Conservation (phyloP, 2,888 invertebrate species). For the Vesta saturnalis region DNA sequence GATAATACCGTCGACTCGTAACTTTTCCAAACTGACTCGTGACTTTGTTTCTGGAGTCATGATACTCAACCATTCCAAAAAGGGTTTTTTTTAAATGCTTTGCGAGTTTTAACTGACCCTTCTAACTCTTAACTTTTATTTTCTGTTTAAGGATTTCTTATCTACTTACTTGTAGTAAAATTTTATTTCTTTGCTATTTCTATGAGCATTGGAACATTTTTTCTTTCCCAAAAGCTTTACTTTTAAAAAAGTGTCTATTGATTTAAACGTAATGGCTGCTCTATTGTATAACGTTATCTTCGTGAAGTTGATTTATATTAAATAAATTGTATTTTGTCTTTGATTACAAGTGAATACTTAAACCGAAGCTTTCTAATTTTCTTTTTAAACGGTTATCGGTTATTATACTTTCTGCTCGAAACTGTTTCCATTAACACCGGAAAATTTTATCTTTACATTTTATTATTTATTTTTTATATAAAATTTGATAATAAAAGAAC, state of each 20-base stretch:
- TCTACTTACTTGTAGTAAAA: background rate
- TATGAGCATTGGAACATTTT: background rate
- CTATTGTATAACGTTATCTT: background rate
- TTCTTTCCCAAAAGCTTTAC: background rate
- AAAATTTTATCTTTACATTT: no score
- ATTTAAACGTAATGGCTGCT: background rate
- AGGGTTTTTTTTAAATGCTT: conserved; percentile 29
- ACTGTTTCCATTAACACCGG: no score
- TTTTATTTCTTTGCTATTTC: background rate
- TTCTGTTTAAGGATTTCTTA: conserved; percentile 17
- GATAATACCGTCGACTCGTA: conserved; percentile 52
- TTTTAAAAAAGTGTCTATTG: no score
- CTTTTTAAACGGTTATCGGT: background rate
- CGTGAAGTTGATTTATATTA: background rate
- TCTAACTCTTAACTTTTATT: conserved; percentile 17
- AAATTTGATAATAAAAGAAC: no score
- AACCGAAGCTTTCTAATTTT: background rate
- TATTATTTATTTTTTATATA: no score
- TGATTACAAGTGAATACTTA: background rate
- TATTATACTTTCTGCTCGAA: background rate
- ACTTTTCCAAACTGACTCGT: conserved; percentile 49
- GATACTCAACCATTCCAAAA: conserved; percentile 17
- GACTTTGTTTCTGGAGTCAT: conserved; percentile 38
- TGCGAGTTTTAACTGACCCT: conserved; percentile 27
- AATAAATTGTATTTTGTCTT: background rate